phyloP scores from a whole-genome alignment of 92 coral and sea anemone species.

The Paramuricea clavata region DNA sequence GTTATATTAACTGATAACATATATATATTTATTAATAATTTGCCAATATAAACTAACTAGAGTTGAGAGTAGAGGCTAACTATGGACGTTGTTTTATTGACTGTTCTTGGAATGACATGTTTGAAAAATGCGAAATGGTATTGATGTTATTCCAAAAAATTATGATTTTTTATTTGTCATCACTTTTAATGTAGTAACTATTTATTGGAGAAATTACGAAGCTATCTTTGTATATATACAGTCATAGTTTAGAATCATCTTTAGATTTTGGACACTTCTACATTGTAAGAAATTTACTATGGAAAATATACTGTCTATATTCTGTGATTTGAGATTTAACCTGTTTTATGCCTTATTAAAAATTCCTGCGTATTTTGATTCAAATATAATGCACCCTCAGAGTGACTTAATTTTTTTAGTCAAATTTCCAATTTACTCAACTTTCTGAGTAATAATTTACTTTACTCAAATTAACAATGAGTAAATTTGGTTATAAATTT shows the following conservation, averaged over 20 bases:
- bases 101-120: conserved; percentile 1
- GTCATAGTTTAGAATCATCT: not conserved
- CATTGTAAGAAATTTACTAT: not conserved
- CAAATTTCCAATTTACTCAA: too few species aligned
- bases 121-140: not conserved
- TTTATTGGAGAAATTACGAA: conserved; percentile 12
- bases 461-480: too few species aligned
- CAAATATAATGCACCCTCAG: too few species aligned
- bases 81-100: not conserved
- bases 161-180: conserved; percentile 6
- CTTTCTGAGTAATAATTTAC: too few species aligned
- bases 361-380: too few species aligned
- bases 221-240: conserved; percentile 11
- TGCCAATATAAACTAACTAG: not conserved
- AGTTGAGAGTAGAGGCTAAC: not conserved
- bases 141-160: not conserved
- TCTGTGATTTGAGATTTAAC: too few species aligned
- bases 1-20: not conserved
- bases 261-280: not conserved
- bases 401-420: too few species aligned
- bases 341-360: too few species aligned
- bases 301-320: not conserved
- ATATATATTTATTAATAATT: conserved; percentile 12
- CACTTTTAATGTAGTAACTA: conserved; percentile 15
- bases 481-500: too few species aligned